phyloP scores from a whole-genome alignment of 2,888 invertebrate genomes.

The Parthenolecanium corni region DNA sequence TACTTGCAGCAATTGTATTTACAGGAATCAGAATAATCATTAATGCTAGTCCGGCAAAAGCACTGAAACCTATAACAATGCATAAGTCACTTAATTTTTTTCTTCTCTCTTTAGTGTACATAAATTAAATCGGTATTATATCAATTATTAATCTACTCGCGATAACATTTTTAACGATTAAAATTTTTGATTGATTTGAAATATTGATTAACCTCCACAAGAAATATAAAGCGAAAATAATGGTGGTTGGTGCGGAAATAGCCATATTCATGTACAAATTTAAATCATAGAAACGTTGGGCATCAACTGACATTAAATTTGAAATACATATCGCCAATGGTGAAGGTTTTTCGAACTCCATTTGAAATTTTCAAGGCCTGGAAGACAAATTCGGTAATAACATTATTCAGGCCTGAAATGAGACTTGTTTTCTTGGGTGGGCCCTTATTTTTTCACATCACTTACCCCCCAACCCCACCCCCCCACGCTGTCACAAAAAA shows the following conservation, averaged over 20 bases:
- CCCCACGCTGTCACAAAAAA: too few species aligned
- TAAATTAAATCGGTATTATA: background rate
- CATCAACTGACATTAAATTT: constrained; percentile 44
- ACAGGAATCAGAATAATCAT: constrained; percentile 46
- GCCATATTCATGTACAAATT: constrained; percentile 42
- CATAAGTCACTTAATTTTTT: constrained; percentile 34
- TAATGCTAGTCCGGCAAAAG: constrained; percentile 47
- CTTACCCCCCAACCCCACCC: too few species aligned
- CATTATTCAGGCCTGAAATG: background rate
- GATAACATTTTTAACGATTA: background rate
- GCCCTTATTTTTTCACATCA: too few species aligned
- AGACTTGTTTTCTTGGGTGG: too few species aligned
- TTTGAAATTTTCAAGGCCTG: constrained; percentile 39
- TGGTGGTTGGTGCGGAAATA: constrained; percentile 45
- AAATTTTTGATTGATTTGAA: background rate
- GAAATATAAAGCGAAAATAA: constrained; percentile 45
- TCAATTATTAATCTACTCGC: background rate
- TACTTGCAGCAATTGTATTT: constrained; percentile 40
- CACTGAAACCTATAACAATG: constrained; percentile 42
- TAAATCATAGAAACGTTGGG: constrained; percentile 42
- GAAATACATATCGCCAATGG: constrained; percentile 44
- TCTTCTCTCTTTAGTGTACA: constrained; percentile 34
- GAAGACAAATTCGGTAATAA: constrained; percentile 13
- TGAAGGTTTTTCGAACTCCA: constrained; percentile 39
- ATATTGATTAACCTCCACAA: constrained; percentile 40